Percentiles rank a stretch among this genome's conserved stretches.
Conservation (phyloP, 2,797 vertebrate genomes). For the Pithecia hirsuta region DNA sequence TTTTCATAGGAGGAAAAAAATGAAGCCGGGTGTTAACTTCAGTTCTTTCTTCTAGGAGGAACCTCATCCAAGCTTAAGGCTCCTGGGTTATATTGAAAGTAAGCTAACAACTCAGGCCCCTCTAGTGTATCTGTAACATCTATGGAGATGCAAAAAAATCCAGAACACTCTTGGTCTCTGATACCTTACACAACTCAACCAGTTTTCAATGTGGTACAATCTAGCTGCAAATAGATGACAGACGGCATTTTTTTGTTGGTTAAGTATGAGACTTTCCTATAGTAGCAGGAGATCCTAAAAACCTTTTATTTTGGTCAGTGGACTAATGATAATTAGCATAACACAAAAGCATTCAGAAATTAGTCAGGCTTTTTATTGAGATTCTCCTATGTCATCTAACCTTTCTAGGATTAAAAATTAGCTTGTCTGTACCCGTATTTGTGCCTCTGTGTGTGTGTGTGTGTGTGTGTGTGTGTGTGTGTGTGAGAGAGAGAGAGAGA, state of each 20-base stretch:
- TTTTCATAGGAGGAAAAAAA: not conserved
- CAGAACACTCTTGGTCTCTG: not conserved
- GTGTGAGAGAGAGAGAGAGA: not conserved
- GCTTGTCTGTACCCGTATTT: not conserved
- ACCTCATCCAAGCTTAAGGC: not conserved
- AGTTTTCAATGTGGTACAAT: not conserved
- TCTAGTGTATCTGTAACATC: not conserved
- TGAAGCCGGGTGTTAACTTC: not conserved
- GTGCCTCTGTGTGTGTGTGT: not conserved
- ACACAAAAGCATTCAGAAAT: not conserved
- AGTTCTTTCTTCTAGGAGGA: not conserved
- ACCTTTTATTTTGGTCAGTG: not conserved
- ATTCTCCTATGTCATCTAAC: not conserved
- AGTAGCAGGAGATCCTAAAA: not conserved
- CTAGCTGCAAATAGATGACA: not conserved
- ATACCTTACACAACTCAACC: not conserved
- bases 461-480: not conserved
- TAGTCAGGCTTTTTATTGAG: not conserved
- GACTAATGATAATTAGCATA: not conserved
- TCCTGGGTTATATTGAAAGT: not conserved
- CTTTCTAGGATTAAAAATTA: slow-evolving; percentile 8
- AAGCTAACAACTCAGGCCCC: not conserved
- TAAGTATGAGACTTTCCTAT: not conserved
- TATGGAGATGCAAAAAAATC: not conserved
- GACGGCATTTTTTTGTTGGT: not conserved